A percentile compares a stretch with the other conserved stretches of the same genome.
Evolutionary conservation across 2,888 invertebrate species (phyloP).

Genomic region (Deroplatys truncata): DNA sequence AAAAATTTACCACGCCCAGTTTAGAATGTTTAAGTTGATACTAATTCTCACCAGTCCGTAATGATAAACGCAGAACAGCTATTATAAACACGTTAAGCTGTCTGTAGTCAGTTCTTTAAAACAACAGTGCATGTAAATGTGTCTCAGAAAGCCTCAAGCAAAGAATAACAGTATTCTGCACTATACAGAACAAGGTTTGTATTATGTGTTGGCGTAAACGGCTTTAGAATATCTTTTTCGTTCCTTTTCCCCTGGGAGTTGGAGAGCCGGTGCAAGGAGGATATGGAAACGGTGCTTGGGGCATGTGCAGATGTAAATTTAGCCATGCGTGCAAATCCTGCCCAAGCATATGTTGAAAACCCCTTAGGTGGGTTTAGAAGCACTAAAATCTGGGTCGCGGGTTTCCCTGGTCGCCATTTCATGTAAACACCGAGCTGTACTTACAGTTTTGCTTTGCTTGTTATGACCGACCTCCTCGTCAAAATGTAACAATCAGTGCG

Average conservation of each 20-base stretch:
- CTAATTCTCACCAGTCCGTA: too few species aligned
- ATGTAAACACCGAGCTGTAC: neutral
- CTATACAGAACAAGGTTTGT: neutral
- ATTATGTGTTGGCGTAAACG: neutral
- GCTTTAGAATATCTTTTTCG: neutral
- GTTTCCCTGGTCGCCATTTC: neutral
- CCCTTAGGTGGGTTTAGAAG: neutral
- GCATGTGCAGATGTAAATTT: neutral
- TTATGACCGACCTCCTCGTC: too few species aligned
- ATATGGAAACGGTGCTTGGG: neutral
- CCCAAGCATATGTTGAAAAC: neutral
- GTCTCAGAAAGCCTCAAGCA: too few species aligned
- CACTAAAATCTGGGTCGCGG: neutral
- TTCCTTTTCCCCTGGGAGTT: neutral
- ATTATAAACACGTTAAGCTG: too few species aligned
- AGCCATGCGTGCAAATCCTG: neutral
- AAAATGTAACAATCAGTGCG: too few species aligned
- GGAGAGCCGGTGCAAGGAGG: neutral
- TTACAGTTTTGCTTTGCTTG: neutral
- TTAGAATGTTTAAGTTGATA: too few species aligned
- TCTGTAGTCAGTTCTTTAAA: too few species aligned
- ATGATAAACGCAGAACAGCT: too few species aligned
- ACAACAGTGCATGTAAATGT: too few species aligned
- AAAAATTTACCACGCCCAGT: too few species aligned
- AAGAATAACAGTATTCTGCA: neutral